Evolutionary conservation across 2,797 vertebrate species (phyloP).

Genomic region (Gymnodraco acuticeps): DNA sequence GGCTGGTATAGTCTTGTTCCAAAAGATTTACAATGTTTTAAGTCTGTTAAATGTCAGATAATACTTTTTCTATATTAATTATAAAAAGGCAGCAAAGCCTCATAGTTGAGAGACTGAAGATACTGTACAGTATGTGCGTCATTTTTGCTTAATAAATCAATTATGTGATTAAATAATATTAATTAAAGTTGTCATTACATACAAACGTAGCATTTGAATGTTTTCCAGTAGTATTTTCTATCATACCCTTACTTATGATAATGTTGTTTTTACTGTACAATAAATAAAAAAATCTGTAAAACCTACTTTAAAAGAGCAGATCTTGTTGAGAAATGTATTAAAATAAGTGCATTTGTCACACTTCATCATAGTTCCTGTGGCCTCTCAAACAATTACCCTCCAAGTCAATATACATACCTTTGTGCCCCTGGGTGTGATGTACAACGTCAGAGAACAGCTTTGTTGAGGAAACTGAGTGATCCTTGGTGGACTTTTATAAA

Average conservation of each 20-base stretch:
- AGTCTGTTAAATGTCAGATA: too few species aligned
- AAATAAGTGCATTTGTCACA: slow-evolving; percentile 5
- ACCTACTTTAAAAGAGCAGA: background rate
- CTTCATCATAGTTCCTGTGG: too few species aligned
- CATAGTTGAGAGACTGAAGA: too few species aligned
- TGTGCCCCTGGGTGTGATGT: slow-evolving; percentile 11
- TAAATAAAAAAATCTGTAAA: background rate
- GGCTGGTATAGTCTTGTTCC: too few species aligned
- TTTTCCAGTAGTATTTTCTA: background rate
- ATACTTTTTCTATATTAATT: background rate
- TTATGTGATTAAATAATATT: background rate
- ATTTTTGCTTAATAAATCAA: background rate
- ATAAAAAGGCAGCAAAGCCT: background rate
- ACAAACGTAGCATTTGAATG: background rate
- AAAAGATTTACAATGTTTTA: too few species aligned
- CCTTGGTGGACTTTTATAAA: slow-evolving; percentile 32
- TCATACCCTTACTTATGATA: background rate
- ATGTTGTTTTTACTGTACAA: background rate
- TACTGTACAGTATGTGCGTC: too few species aligned
- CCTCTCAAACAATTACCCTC: background rate
- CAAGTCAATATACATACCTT: slow-evolving; percentile 33
- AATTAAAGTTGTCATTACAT: background rate
- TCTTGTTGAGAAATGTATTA: background rate
- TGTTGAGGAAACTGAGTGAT: slow-evolving; percentile 42
- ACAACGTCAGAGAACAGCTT: slow-evolving; percentile 22